Percentiles rank a stretch among this genome's conserved stretches.
phyloP scores from a whole-genome alignment of 2,888 invertebrate genomes.

The Diadegma fenestrale region DNA sequence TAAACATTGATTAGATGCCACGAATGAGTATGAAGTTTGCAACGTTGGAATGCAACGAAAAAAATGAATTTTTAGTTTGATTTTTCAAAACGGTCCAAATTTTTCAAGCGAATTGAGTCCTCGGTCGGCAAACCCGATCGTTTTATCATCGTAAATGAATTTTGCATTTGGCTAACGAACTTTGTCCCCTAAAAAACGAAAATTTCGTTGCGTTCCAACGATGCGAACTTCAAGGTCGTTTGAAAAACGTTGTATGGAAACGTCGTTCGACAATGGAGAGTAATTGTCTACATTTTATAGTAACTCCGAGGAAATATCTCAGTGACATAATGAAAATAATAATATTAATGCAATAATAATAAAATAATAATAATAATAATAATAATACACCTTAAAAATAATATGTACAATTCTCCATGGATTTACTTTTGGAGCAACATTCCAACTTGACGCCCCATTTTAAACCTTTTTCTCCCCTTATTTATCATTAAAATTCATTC shows the following conservation, averaged over 20 bases:
- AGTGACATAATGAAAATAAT: slow-evolving; percentile 74
- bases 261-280: slow-evolving; percentile 58
- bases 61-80: too few species aligned
- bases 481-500: slow-evolving; percentile 66
- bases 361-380: slow-evolving; percentile 76
- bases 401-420: slow-evolving; percentile 83
- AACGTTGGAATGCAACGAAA: too few species aligned
- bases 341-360: slow-evolving; percentile 67
- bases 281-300: slow-evolving; percentile 75
- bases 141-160: too few species aligned
- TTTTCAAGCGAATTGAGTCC: too few species aligned
- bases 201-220: too few species aligned
- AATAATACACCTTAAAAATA: slow-evolving; percentile 81
- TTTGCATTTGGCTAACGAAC: too few species aligned
- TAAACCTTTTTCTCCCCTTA: slow-evolving; percentile 59
- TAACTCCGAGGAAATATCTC: slow-evolving; percentile 80
- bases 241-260: slow-evolving; percentile 36
- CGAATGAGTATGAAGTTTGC: too few species aligned
- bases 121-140: too few species aligned
- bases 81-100: too few species aligned
- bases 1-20: too few species aligned
- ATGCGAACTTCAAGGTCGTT: too few species aligned
- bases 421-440: slow-evolving; percentile 70
- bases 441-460: slow-evolving; percentile 67
- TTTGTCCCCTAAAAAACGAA: too few species aligned